These are phyloP conservation scores for Lampris megalopsis DNA, from an alignment of 2,113 vertebrate genomes.

Conservation along the genomic window DNA sequence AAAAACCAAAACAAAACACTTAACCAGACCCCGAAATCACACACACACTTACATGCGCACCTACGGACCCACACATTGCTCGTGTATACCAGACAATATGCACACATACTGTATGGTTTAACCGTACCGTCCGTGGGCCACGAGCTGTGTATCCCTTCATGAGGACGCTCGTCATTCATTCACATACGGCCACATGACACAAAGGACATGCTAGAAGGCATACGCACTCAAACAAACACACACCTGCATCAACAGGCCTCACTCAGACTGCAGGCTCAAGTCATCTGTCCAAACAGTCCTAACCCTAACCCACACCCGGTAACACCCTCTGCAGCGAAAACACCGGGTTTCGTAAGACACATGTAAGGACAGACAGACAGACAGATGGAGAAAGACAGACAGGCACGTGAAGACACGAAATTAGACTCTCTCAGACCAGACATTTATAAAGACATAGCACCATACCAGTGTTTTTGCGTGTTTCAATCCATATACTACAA, in stretches of 20 bases:
- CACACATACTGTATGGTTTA: neutral
- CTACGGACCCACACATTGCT: neutral
- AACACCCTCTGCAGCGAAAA: conserved; percentile 49
- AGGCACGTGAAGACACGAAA: too few species aligned
- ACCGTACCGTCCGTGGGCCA: neutral
- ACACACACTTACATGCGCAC: neutral
- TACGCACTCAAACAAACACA: conserved; percentile 53
- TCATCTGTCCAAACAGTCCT: conserved; percentile 78
- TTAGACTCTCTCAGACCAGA: too few species aligned
- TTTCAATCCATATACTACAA: too few species aligned
- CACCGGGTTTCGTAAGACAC: conserved; percentile 62
- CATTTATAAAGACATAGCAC: too few species aligned
- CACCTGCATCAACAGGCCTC: conserved; percentile 78
- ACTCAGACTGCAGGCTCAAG: conserved; percentile 54
- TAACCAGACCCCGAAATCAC: neutral
- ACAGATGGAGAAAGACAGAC: too few species aligned
- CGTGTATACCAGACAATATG: neutral
- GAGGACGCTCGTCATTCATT: conserved; percentile 13
- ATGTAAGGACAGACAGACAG: neutral
- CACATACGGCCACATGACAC: conserved; percentile 12
- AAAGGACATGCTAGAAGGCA: conserved; percentile 32
- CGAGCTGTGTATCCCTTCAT: neutral
- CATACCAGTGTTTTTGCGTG: too few species aligned
- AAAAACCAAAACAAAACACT: neutral
- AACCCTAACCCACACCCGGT: conserved; percentile 56